These are phyloP conservation scores for Mungos mungo DNA, from an alignment of 2,113 vertebrate species.

Conservation along the genomic window DNA sequence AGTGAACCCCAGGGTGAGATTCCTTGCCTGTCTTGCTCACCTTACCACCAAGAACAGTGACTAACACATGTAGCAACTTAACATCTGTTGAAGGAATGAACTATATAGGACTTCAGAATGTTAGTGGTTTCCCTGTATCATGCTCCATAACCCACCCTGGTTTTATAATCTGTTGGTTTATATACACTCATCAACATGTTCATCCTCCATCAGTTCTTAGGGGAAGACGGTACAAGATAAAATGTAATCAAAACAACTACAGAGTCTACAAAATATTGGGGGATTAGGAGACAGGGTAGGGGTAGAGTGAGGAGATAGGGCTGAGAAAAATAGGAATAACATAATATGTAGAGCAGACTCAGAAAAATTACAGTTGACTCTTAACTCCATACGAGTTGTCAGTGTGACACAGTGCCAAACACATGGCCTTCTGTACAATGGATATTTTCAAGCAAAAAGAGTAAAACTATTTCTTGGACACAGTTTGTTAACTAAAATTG, in stretches of 20 bases:
- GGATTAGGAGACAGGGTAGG: not conserved
- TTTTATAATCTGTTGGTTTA: not conserved
- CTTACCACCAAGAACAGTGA: not conserved
- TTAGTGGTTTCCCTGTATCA: not conserved
- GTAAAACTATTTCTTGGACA: not conserved
- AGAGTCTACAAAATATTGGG: not conserved
- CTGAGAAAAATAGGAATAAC: not conserved
- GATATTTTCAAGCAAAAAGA: not conserved
- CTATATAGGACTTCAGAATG: not conserved
- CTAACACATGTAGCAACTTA: not conserved
- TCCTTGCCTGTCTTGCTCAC: not conserved
- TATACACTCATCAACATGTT: conserved; percentile 2
- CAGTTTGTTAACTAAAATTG: not conserved
- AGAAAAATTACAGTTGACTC: not conserved
- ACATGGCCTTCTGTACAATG: not conserved
- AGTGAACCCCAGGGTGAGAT: not conserved
- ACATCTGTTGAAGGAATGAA: not conserved
- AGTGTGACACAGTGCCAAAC: not conserved
- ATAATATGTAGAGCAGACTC: not conserved
- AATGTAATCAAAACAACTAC: not conserved
- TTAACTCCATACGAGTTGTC: not conserved
- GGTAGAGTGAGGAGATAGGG: not conserved
- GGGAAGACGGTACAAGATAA: not conserved
- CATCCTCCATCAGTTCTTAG: not conserved
- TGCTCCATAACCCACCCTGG: not conserved